Evolutionary conservation across 2,888 invertebrate genomes (phyloP).

Genomic region (Drosophila anceps): DNA sequence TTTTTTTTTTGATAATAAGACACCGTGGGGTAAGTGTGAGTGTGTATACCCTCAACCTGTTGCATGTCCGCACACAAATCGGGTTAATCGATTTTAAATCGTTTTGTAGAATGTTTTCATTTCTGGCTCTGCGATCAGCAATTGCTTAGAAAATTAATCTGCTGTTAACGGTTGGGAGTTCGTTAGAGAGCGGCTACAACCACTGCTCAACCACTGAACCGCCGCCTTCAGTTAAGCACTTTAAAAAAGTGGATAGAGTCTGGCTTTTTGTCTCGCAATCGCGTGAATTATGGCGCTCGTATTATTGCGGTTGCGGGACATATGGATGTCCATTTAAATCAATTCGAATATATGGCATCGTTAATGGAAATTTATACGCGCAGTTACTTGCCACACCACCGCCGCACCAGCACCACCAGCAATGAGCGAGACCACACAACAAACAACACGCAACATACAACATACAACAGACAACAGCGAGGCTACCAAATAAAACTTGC

Average conservation of each 20-base stretch:
- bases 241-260: neutral
- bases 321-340: slow-evolving; percentile 81
- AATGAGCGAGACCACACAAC: slow-evolving; percentile 36
- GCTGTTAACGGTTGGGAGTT: slow-evolving; percentile 74
- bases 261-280: slow-evolving; percentile 36
- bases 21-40: slow-evolving; percentile 14
- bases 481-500: slow-evolving; percentile 76
- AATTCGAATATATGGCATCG: slow-evolving; percentile 81
- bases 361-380: slow-evolving; percentile 82
- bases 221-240: neutral
- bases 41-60: slow-evolving; percentile 70
- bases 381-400: slow-evolving; percentile 60
- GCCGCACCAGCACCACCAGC: slow-evolving; percentile 34
- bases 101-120: slow-evolving; percentile 80
- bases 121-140: slow-evolving; percentile 66
- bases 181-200: slow-evolving; percentile 50
- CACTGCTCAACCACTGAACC: neutral
- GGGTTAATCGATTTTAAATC: slow-evolving; percentile 85
- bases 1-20: slow-evolving; percentile 69
- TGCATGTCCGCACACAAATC: slow-evolving; percentile 80
- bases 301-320: slow-evolving; percentile 73
- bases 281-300: slow-evolving; percentile 67
- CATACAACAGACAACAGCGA: slow-evolving; percentile 26
- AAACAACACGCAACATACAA: slow-evolving; percentile 36
- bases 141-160: slow-evolving; percentile 67